Base-by-base conservation (phyloP, 2,113 vertebrate genomes). In the Sturnira hondurensis region DNA sequence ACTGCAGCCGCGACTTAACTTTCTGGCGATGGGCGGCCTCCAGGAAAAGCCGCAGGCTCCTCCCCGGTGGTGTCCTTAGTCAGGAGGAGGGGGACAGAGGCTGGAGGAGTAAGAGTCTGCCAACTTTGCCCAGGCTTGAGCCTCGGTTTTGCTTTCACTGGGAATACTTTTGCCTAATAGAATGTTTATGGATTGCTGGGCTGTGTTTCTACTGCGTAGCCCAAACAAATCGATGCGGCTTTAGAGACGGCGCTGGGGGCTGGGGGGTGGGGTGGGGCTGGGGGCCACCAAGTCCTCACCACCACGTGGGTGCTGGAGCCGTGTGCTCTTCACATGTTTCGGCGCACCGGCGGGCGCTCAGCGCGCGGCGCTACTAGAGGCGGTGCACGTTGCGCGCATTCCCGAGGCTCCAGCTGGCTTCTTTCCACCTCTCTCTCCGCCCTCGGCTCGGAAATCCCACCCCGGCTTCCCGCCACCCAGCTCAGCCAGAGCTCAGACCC, bases 141-240 rank as follows among this genome's bases (percentile, higher is more conserved):
- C 94, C 77, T 73, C 5, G 63, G 41, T 88, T 97, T 82, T 91
- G 97, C 97, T 96, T 97, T 95, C 92, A 45, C 95, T 76, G 95
- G 94, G 78, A 89, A 95, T 92, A 93, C 96, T 96, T 95, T 89
- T 96, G 95, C 95, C 94, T 95, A 98, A 97, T 97, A 97, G 96
- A 94, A 96, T 96, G 94, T 96, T 97, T 97, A 96, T 96, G 93
- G 97, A 96, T 97, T 65, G 93, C 92, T 85, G 67, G 43, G 71
- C 91, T 96, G 78, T 54, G 93, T 94, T 97, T 96, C 97, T 94
- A 95, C 97, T 58, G 95, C 96, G 95, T 68, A 85, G 97, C 96
- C 97, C 96, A 96, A 97, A 97, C 96, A 97, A 96, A 98, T 97
- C 96, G 97, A 97, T 96, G 97, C 77, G 93, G 95, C 68, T 52